Base-by-base conservation (phyloP, 1,140 invertebrate genomes). In the Tetramorium alpestre region DNA sequence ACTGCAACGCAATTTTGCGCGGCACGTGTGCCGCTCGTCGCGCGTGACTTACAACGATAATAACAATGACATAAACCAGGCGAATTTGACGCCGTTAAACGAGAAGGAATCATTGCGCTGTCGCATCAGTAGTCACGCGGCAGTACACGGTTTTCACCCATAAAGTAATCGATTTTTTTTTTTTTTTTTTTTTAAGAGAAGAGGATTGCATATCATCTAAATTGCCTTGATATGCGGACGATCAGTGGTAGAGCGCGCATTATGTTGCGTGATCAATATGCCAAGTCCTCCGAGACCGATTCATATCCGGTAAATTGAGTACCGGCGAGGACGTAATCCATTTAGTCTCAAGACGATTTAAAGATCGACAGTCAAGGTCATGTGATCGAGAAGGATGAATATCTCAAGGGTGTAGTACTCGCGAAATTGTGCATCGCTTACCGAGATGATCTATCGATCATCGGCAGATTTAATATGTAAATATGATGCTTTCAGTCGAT, bases 241-340 rank as follows among this genome's bases (percentile, higher is more conserved):
- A 56, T 69, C 33, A 25, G 18, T 58, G n/a, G 10, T 25, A 16
- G 47, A 60, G 25, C 49, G 47, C 38, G 64, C 25, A 16, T 62
- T 16, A n/a, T n/a, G 8, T 86, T 80, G 67, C 75, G 18, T 80
- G 49, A 78, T 86, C 41, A 47, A 76, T 77, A 65, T n/a, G 82
- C 38, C 44, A 22, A 77, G 49, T 76, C 73, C 47, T 86, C 10
- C 28, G 75, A 67, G 60, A 58, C 44, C 49, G 18, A 67, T 78
- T 44, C 16, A 13, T 69, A 86, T 67, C 69, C 69, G 51, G 25
- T 69, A 80, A 86, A 86, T 81, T 86, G 51, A 86, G 65, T 86
- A 25, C 11, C 62, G 28, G 6, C 13, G 49, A 69, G 51, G 25
- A 60, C 47, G 22, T 25, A 41, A 28, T 1, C 22, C 38, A 44